A percentile compares a stretch with the other conserved stretches of the same genome.
These are phyloP conservation scores for Malaclemys terrapin DNA, from an alignment of 2,113 vertebrate genomes.

Conservation along the genomic window DNA sequence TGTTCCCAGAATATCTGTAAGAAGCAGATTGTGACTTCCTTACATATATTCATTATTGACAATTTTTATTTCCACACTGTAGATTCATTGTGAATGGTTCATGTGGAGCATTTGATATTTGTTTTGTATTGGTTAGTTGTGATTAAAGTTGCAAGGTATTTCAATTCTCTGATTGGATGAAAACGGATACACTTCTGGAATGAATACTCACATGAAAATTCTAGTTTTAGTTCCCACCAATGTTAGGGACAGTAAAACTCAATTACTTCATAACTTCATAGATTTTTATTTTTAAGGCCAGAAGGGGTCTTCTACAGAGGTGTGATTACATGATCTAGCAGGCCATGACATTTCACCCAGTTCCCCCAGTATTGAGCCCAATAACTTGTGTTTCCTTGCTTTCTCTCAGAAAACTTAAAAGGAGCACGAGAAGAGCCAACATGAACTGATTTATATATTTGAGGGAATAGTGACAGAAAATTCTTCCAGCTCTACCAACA, in stretches of 20 bases:
- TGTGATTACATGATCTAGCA: not conserved
- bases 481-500: constrained; percentile 5
- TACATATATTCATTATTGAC: not conserved
- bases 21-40: constrained; percentile 1
- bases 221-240: not conserved
- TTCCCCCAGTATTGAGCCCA: not conserved
- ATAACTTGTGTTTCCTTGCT: not conserved
- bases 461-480: constrained; percentile 20
- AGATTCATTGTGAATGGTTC: not conserved
- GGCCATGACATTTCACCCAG: not conserved
- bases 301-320: not conserved
- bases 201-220: not conserved
- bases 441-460: not conserved
- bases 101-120: constrained; percentile 32
- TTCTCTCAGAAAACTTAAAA: not conserved
- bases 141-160: constrained; percentile 6
- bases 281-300: not conserved
- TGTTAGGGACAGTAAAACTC: not conserved
- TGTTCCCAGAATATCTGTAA: not conserved
- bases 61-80: not conserved
- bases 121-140: constrained; percentile 46
- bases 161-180: constrained; percentile 19
- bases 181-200: constrained; percentile 4
- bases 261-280: not conserved
- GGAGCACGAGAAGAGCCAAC: constrained; percentile 30